Evolutionary conservation across 2,113 vertebrate genomes (phyloP), one percentile per base, ranked within the genome.

Genomic region (Cyprinodon brontotheroides): DNA sequence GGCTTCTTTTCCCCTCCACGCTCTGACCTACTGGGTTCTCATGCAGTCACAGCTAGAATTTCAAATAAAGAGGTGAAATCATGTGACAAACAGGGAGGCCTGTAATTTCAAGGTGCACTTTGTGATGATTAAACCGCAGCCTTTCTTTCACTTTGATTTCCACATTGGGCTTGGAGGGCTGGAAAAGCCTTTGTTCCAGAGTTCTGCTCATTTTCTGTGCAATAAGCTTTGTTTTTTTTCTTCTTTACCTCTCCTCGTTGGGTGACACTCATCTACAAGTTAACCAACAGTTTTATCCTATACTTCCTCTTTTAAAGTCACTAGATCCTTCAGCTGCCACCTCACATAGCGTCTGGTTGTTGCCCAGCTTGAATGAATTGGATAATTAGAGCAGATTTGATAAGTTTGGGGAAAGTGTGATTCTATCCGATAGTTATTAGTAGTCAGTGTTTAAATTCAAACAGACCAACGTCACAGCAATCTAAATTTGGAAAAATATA

Each of bases 1-100:
- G 2, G 57, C 65, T 11, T 37, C 29, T 38, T 39, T 41, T 3
- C 10, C 17, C 20, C 20, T 22, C 50, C 63, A n/a, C 65, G 69
- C 59, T 45, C 80, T 41, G 39, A 75, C 74, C 39, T 61, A 64
- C 57, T 57, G 63, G 64, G 66, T 59, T 37, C 70, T 67, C 37
- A 65, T 75, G 70, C 53, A 72, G 68, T 37, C 11, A 12, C 69
- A 67, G 43, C 82, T 65, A 43, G 1, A 69, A 13, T 77, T 68
- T 65, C 61, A 60, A 76, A 86, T 72, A 41, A 74, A 81, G n/a
- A 77, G 75, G 22, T 65, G 13, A 74, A 81, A 4, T 71, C 1
- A 74, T 75, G 65, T 79, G 59, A 68, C 66, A 62, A 68, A 76
- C 50, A 48, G 61, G 14, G 59, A 63, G 20, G 40, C 22, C 79